Evolutionary conservation across 1,140 invertebrate genomes (phyloP).

Genomic region (Cheumatopsyche charites): DNA sequence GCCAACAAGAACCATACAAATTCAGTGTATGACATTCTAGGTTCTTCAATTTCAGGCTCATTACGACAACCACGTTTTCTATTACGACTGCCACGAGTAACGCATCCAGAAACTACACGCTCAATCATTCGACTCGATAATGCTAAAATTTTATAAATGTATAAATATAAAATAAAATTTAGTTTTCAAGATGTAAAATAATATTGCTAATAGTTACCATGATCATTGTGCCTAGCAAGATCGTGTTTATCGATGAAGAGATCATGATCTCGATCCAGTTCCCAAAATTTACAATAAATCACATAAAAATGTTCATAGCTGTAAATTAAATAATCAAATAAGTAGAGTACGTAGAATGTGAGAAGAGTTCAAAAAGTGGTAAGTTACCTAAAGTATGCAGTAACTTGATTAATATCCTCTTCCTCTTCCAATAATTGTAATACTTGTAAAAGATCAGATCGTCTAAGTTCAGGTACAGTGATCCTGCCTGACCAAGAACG

Average conservation of each 20-base stretch:
- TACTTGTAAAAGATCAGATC: conserved; percentile 84
- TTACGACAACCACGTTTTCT: conserved; percentile 54
- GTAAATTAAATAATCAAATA: conserved; percentile 54
- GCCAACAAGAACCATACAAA: conserved; percentile 99
- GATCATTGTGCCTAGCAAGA: conserved; percentile 93
- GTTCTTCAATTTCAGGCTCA: conserved; percentile 58
- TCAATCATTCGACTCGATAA: conserved; percentile 95
- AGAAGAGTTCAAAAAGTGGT: neutral
- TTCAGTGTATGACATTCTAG: conserved; percentile 94
- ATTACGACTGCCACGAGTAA: conserved; percentile 77
- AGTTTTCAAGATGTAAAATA: conserved; percentile 28
- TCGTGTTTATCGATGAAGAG: conserved; percentile 95
- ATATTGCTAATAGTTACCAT: conserved; percentile 67
- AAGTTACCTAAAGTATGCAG: conserved; percentile 91
- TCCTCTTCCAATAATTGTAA: conserved; percentile 84
- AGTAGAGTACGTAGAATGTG: neutral
- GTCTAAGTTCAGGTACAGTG: conserved; percentile 85
- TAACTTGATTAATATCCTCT: conserved; percentile 97
- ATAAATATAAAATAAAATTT: conserved; percentile 4
- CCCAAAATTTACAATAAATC: conserved; percentile 99
- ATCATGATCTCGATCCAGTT: conserved; percentile 98
- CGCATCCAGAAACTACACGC: conserved; percentile 96
- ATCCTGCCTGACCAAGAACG: conserved; percentile 96
- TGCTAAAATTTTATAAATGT: conserved; percentile 66
- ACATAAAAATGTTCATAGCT: conserved; percentile 99